Evolutionary conservation across 1,140 invertebrate genomes (phyloP).

Genomic region (Cryptotermes secundus): DNA sequence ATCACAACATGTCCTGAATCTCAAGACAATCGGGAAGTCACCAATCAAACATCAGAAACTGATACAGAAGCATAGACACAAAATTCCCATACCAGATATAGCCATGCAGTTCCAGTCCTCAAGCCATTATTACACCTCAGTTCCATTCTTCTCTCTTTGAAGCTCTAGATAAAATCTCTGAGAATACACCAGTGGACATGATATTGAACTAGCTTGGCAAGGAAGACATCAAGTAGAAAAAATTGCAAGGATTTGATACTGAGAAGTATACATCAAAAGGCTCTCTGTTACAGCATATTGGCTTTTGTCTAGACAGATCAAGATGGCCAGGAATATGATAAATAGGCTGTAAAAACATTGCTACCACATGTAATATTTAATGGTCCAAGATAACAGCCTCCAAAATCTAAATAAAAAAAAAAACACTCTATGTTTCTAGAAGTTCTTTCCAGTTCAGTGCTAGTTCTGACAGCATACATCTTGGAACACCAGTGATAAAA

Average conservation of each 20-base stretch:
- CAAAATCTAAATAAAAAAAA: not conserved
- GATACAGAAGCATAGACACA: not conserved
- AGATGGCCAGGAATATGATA: not conserved
- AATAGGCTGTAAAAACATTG: conserved; percentile 14
- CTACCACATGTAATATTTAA: not conserved
- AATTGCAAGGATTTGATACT: not conserved
- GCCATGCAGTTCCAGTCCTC: not conserved
- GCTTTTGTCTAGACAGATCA: not conserved
- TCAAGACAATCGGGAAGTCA: not conserved
- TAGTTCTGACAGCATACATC: too few species aligned
- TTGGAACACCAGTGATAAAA: not conserved
- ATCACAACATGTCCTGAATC: conserved; percentile 4
- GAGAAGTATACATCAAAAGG: conserved; percentile 16
- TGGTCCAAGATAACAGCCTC: not conserved
- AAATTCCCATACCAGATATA: not conserved
- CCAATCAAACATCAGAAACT: too few species aligned
- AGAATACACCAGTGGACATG: too few species aligned
- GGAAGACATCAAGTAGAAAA: not conserved
- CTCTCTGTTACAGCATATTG: not conserved
- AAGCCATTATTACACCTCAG: too few species aligned
- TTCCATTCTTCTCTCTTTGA: not conserved
- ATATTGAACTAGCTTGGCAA: not conserved
- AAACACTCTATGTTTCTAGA: not conserved
- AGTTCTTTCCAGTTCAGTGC: too few species aligned
- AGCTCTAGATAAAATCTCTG: not conserved